Base-by-base conservation (phyloP, 2,113 vertebrate genomes). In the Syngnathus floridae region DNA sequence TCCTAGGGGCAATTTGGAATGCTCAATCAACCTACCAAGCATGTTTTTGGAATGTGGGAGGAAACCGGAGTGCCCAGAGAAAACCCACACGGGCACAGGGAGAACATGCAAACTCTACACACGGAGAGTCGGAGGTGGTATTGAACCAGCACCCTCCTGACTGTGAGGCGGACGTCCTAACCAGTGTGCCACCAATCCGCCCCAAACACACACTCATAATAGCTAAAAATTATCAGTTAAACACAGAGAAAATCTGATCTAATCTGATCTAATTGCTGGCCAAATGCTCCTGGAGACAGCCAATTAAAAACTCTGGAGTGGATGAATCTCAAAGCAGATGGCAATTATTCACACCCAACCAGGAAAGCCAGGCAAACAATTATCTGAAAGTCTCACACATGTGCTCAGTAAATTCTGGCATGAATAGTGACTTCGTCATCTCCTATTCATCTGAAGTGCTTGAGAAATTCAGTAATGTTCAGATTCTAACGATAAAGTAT, bases 401-500 rank as follows among this genome's bases (percentile, higher is more conserved):
- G 36, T 51, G 21, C 17, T 57, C 22, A 60, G 64, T 72, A 31
- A 64, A 58, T 57, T 63, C 35, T 41, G 49, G 57, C 54, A 45
- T 43, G 46, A 60, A 58, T n/a, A 62, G 43, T 56, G 22, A n/a
- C 62, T 45, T 62, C 16, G 13, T 70, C 38, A 2, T 46, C 37
- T 64, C 17, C 21, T 36, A 64, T 45, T 68, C 51, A 54, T 73
- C 40, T 4, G 1, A 46, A 62, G 37, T 41, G 59, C 74, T 74
- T 66, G 52, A 58, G 62, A 69, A 72, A 56, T 69, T 72, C 65
- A 67, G 37, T 69, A 75, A 69, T 46, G 17, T 77, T 77, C 49
- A 70, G 41, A 79, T 83, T 71, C 59, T 55, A 41, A 52, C 64
- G 66, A 83, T 83, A 65, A 81, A 82, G 76, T 66, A 79, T 80